Percentiles rank a stretch among this genome's conserved stretches.
Conservation (phyloP, 2,113 vertebrate species). For the Nannobrachium achirus region DNA sequence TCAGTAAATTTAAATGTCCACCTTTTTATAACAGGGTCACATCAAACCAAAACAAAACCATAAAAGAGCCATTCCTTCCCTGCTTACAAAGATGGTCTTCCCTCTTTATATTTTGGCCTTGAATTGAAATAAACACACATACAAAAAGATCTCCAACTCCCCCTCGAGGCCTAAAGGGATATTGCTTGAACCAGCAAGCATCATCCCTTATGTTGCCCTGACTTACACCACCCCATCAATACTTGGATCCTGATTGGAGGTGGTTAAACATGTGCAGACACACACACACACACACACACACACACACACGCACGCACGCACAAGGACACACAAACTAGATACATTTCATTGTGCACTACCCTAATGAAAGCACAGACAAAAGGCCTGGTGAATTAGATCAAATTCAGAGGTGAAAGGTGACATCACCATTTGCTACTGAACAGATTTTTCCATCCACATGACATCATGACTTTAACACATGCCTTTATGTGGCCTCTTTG, state of each 20-base stretch:
- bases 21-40: conserved; percentile 25
- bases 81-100: neutral
- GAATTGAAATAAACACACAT: conserved; percentile 16
- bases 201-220: conserved; percentile 30
- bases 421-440: conserved; percentile 40
- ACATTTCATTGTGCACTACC: conserved; percentile 17
- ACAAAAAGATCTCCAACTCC: conserved; percentile 52
- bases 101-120: conserved; percentile 28
- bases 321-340: conserved; percentile 1
- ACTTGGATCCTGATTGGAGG: conserved; percentile 20
- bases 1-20: conserved; percentile 33
- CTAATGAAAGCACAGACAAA: conserved; percentile 1
- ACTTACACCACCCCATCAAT: conserved; percentile 29
- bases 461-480: conserved; percentile 50
- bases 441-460: neutral
- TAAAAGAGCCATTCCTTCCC: conserved; percentile 2
- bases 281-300: conserved; percentile 19
- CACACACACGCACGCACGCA: conserved; percentile 2
- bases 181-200: conserved; percentile 68
- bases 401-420: conserved; percentile 33
- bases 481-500: conserved; percentile 21
- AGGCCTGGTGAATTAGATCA: neutral
- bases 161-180: conserved; percentile 39
- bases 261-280: conserved; percentile 38
- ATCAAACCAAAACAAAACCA: conserved; percentile 15